Evolutionary conservation across 1,140 invertebrate species (phyloP).

Genomic region (Zaprionus tsacasi): DNA sequence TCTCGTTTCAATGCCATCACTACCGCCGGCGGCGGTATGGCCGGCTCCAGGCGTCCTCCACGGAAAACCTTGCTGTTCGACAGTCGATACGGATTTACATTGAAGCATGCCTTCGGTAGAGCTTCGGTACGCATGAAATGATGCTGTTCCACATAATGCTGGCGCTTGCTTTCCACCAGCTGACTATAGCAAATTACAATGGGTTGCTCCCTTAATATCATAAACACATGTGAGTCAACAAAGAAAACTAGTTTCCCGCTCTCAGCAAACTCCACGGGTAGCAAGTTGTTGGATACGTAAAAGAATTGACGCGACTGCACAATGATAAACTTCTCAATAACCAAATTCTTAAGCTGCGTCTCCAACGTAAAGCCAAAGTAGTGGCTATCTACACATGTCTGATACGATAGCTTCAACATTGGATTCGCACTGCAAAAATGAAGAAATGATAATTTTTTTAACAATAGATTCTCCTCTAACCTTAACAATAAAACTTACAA

Average conservation of each 20-base stretch:
- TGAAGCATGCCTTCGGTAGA: conserved; percentile 61
- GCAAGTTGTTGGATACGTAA: conserved; percentile 63
- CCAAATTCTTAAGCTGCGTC: conserved; percentile 47
- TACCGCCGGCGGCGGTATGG: conserved; percentile 50
- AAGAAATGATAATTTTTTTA: not conserved
- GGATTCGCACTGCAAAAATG: conserved; percentile 41
- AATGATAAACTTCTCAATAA: conserved; percentile 75
- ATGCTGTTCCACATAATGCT: conserved; percentile 71
- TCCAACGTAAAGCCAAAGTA: conserved; percentile 77
- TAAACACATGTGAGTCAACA: conserved; percentile 78
- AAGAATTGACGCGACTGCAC: conserved; percentile 73
- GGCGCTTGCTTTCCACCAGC: conserved; percentile 31
- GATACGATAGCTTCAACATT: conserved; percentile 63
- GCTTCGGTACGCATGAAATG: conserved; percentile 75
- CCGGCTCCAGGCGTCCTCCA: conserved; percentile 33
- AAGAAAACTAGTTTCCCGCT: conserved; percentile 60
- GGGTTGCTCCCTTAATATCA: conserved; percentile 68
- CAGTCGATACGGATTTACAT: conserved; percentile 67
- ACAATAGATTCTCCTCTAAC: not conserved
- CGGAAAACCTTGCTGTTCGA: conserved; percentile 51
- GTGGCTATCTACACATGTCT: conserved; percentile 72
- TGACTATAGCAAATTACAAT: conserved; percentile 64
- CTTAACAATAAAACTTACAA: conserved; percentile 38
- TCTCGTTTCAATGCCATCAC: conserved; percentile 49
- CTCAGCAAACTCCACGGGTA: conserved; percentile 53